Base-by-base conservation (phyloP, 2,797 vertebrate species). In the Pangasius krempfi region DNA sequence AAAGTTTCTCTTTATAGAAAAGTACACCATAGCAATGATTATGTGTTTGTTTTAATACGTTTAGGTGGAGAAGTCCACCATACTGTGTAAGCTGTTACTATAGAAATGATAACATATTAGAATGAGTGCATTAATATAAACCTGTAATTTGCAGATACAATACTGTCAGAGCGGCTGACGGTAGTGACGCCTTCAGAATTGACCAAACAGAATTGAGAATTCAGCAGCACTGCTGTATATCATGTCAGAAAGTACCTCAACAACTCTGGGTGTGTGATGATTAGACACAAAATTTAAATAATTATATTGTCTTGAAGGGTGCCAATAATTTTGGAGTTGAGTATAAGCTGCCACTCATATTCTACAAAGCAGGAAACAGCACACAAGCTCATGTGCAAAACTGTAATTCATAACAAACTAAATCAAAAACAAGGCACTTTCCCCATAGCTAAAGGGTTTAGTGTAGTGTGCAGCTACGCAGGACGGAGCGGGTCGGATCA, bases 331-430 rank as follows among this genome's bases (percentile, higher is more conserved):
- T 79, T 79, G 27, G 8, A 33, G 9, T 25, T 47, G 37, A 30
- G 6, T 68, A 89, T 87, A 91, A 87, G 76, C 70, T 86, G 84
- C 52, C 33, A 90, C 60, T 40, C n/a, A 84, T 18, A 50, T 83
- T 83, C 13, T 66, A n/a, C 82, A 66, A 30, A 88, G 22, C 79
- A 89, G 70, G 13, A 37, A 82, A 84, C 52, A 80, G 84, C 86
- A 40, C 80, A 86, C 3, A 12, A 50, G 44, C 62, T 40, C 30
- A 72, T 56, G 62, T 84, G 80, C 50, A 87, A 79, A 44, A 84
- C 13, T 22, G 54, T 76, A 72, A 44, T 75, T 85, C 27, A 37
- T 70, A 60, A 79, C 40, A 60, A 85, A 47, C 37, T 33, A 60
- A 72, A n/a, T 68, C 27, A 85, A 27, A 58, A 81, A n/a, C 33